Conservation (phyloP, 2,113 vertebrate genomes). For the Oriolus oriolus region DNA sequence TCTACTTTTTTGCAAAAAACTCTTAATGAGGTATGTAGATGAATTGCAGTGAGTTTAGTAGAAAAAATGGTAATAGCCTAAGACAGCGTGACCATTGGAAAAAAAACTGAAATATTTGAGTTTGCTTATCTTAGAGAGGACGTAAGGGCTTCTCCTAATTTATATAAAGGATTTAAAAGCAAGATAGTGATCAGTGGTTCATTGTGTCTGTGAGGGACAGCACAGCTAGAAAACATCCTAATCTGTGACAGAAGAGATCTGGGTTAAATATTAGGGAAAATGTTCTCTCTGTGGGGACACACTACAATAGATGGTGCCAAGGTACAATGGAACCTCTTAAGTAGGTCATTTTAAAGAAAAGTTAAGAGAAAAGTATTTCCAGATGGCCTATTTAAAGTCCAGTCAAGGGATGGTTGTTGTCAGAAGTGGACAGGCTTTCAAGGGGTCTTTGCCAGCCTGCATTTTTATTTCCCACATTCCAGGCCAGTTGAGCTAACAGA, state of each 20-base stretch:
- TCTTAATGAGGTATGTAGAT: neutral
- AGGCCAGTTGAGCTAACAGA: neutral
- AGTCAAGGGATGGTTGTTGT: neutral
- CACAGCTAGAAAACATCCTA: neutral
- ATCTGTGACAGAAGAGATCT: neutral
- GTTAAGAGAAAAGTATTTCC: neutral
- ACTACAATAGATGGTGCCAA: neutral
- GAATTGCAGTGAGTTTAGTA: neutral
- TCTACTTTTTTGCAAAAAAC: neutral
- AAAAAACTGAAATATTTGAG: neutral
- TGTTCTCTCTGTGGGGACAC: neutral
- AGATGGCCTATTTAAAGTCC: neutral
- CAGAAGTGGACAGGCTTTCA: neutral
- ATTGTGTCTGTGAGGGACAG: neutral
- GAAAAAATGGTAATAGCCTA: neutral
- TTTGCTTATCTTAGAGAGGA: neutral
- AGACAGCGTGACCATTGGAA: neutral
- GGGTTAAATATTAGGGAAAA: neutral
- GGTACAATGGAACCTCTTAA: neutral
- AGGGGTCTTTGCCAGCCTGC: neutral
- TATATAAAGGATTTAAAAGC: neutral
- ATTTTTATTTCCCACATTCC: neutral
- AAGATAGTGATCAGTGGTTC: neutral
- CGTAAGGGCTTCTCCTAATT: fast-evolving
- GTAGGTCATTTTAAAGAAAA: neutral